These are phyloP conservation scores for Deilephila elpenor DNA, from an alignment of 2,888 invertebrate species.

Conservation along the genomic window DNA sequence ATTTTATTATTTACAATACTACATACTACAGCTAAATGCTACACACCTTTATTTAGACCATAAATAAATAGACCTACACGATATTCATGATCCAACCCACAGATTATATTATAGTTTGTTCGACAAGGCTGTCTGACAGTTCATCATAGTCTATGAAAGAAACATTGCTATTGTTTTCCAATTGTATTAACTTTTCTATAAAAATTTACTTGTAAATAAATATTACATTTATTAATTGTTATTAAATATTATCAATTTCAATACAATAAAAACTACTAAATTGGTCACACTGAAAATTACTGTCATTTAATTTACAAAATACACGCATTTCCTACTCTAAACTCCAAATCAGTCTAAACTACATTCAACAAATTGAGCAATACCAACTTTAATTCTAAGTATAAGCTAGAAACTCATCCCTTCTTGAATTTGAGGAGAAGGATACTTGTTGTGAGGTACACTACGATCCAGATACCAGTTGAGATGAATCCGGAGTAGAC, in stretches of 20 bases:
- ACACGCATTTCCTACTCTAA: neutral
- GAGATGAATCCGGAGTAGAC: conserved; percentile 94
- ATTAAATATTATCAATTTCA: neutral
- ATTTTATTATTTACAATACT: conserved; percentile 18
- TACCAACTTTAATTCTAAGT: neutral
- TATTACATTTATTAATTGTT: neutral
- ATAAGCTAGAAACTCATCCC: conserved; percentile 80
- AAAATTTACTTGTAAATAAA: neutral
- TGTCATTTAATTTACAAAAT: neutral
- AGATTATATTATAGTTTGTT: neutral
- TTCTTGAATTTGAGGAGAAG: conserved; percentile 93
- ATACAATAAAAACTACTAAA: neutral
- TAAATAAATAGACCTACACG: conserved; percentile 14
- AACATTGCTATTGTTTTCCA: neutral
- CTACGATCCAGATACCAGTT: conserved; percentile 90
- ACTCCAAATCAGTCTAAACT: conserved; percentile 22
- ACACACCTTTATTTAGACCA: conserved; percentile 4
- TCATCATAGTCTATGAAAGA: neutral
- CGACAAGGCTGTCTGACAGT: conserved; percentile 4
- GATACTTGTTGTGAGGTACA: conserved; percentile 90
- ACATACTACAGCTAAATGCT: neutral
- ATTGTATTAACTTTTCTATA: neutral
- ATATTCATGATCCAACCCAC: conserved; percentile 5
- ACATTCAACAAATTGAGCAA: conserved; percentile 33
- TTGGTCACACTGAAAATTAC: neutral